Evolutionary conservation across 2,113 vertebrate species (phyloP).

Genomic region (Clarias batrachus): DNA sequence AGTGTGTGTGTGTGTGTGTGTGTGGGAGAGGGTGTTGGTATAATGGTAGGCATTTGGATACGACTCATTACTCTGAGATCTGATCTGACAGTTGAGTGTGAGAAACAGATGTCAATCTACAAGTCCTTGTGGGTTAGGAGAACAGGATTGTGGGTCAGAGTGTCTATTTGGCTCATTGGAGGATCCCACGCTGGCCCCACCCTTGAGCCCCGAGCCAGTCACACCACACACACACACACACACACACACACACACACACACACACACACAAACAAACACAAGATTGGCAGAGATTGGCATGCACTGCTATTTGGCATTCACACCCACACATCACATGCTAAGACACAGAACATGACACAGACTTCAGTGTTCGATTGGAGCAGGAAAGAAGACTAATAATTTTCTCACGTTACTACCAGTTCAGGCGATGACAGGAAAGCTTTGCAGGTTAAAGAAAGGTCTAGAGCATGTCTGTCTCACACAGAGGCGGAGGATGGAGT

Average conservation of each 20-base stretch:
- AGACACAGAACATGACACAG: constrained; percentile 26
- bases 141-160: constrained; percentile 34
- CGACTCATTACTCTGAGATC: background rate
- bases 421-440: constrained; percentile 18
- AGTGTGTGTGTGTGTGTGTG: no score
- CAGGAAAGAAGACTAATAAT: constrained; percentile 38
- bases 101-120: constrained; percentile 21
- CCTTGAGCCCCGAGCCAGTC: constrained; percentile 40
- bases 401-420: constrained; percentile 44
- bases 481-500: constrained; percentile 32
- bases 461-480: constrained; percentile 30
- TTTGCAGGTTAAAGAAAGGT: constrained; percentile 40
- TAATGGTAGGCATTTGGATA: background rate
- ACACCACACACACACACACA: constrained; percentile 26
- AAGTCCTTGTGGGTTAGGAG: background rate
- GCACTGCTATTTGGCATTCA: constrained; percentile 11
- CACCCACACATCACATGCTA: constrained; percentile 21
- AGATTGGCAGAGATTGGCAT: constrained; percentile 16
- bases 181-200: constrained; percentile 23
- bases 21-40: no score
- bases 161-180: constrained; percentile 25
- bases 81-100: constrained; percentile 23
- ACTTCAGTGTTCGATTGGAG: constrained; percentile 27
- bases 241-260: constrained; percentile 12
- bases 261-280: constrained; percentile 5